Percentiles rank a stretch among this genome's conserved stretches.
Evolutionary conservation across 2,113 vertebrate genomes (phyloP).

Genomic region (Bubo scandiacus): DNA sequence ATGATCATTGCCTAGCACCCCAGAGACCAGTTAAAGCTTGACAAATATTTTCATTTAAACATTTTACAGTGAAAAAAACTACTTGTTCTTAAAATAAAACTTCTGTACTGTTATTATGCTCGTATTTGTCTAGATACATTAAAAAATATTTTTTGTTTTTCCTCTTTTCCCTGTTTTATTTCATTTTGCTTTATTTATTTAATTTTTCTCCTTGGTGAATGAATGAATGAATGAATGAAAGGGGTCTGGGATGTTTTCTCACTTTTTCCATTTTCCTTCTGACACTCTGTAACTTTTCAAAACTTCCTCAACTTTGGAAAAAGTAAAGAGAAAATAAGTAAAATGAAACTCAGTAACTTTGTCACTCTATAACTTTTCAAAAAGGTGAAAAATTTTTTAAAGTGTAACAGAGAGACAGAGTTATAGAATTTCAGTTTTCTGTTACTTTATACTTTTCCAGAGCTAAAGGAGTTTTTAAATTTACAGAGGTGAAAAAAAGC

Average conservation of each 20-base stretch:
- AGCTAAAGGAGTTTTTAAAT: not conserved
- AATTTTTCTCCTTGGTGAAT: not conserved
- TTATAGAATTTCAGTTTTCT: not conserved
- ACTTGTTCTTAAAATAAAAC: not conserved
- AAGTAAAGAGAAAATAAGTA: not conserved
- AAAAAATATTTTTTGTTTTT: not conserved
- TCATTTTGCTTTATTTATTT: not conserved
- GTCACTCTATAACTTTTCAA: not conserved
- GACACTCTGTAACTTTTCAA: not conserved
- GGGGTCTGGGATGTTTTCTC: accelerated
- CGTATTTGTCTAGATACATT: not conserved
- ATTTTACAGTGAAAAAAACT: not conserved
- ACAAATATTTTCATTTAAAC: not conserved
- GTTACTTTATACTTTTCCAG: not conserved
- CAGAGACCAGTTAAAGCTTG: not conserved
- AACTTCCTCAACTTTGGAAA: not conserved
- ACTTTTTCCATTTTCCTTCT: not conserved
- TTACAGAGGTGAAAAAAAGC: not conserved
- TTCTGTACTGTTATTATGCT: not conserved
- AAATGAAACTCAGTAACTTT: not conserved
- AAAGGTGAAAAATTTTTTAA: not conserved
- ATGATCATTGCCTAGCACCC: not conserved
- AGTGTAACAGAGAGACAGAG: not conserved
- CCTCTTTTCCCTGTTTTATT: not conserved
- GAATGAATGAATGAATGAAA: not conserved